phyloP scores from a whole-genome alignment of 2,113 vertebrate species.

The Otocyon megalotis region DNA sequence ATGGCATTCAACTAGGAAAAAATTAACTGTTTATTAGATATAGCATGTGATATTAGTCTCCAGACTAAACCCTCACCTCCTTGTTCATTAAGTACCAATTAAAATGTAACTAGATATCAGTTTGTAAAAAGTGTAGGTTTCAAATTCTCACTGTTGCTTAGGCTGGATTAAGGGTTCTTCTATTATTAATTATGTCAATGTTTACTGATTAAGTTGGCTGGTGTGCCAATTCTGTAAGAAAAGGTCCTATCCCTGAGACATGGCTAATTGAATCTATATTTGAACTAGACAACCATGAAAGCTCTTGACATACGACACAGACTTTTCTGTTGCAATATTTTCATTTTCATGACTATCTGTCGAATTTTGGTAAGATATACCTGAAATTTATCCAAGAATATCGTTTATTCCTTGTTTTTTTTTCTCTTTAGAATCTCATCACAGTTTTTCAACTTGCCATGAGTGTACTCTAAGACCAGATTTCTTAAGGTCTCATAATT shows the following conservation, averaged over 20 bases:
- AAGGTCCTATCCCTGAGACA: not conserved
- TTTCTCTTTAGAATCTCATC: not conserved
- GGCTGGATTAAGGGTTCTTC: not conserved
- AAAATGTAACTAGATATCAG: not conserved
- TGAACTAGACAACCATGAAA: not conserved
- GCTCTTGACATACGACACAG: not conserved
- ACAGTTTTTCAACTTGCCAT: not conserved
- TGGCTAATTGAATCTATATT: not conserved
- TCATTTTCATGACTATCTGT: not conserved
- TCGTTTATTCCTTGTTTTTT: not conserved
- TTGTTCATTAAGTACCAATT: not conserved
- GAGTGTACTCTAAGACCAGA: not conserved
- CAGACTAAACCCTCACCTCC: not conserved
- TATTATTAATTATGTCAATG: not conserved
- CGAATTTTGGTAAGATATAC: not conserved
- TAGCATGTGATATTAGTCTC: not conserved
- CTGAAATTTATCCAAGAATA: not conserved
- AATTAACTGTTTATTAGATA: not conserved
- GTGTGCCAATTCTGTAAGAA: not conserved
- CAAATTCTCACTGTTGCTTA: conserved; percentile 37
- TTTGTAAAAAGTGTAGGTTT: not conserved
- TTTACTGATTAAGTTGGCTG: not conserved
- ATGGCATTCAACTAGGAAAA: not conserved
- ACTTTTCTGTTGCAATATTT: not conserved
- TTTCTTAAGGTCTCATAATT: not conserved